A percentile compares a stretch with the other conserved stretches of the same genome.
Conservation (phyloP, 2,888 invertebrate genomes). For the Clepsis dumicolana region DNA sequence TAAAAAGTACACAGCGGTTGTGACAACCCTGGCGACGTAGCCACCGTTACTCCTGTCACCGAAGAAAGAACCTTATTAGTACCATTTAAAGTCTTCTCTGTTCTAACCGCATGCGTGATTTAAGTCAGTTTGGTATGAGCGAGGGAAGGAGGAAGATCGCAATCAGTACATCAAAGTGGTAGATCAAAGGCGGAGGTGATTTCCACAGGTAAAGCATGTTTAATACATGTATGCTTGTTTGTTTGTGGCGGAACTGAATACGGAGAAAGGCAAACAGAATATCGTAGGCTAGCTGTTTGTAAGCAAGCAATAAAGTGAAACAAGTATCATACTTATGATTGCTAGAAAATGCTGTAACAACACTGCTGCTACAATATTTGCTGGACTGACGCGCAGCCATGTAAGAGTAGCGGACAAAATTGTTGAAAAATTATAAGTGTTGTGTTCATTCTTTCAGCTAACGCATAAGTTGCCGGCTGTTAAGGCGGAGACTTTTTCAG, state of each 20-base stretch:
- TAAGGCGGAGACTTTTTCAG: too few species aligned
- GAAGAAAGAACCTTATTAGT: not conserved
- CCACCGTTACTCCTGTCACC: not conserved
- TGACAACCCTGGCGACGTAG: not conserved
- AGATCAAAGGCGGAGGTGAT: constrained; percentile 34
- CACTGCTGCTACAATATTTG: too few species aligned
- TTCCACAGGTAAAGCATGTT: constrained; percentile 29
- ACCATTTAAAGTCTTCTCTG: not conserved
- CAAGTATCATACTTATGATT: too few species aligned
- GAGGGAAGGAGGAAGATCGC: constrained; percentile 20
- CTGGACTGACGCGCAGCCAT: too few species aligned
- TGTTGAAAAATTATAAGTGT: too few species aligned
- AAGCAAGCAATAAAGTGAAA: not conserved
- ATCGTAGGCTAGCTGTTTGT: not conserved
- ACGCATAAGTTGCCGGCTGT: too few species aligned
- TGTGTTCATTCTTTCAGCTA: too few species aligned
- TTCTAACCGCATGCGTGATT: not conserved
- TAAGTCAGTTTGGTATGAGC: not conserved
- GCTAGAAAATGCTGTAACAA: too few species aligned
- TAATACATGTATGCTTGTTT: constrained; percentile 21
- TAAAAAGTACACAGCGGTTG: constrained; percentile 38
- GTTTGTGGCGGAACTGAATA: constrained; percentile 28
- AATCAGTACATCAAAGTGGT: constrained; percentile 43
- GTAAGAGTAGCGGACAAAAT: too few species aligned
- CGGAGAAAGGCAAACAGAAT: not conserved